Percentiles rank a stretch among this genome's conserved stretches.
These are phyloP conservation scores for Leucophenga varia DNA, from an alignment of 1,140 invertebrate genomes.

Conservation along the genomic window DNA sequence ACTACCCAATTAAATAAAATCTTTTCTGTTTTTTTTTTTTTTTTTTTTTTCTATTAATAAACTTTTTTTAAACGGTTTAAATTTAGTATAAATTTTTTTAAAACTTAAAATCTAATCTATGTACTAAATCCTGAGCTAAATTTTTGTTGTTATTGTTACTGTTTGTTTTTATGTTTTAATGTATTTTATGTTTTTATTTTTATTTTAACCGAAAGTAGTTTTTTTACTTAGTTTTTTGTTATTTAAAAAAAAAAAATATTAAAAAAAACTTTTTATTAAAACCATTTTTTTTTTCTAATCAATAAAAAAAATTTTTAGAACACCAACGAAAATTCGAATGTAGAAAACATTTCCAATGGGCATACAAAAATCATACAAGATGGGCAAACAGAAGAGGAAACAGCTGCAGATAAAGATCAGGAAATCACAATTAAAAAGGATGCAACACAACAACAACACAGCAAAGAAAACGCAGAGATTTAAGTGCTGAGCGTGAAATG, in stretches of 20 bases:
- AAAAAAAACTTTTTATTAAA: slow-evolving; percentile 4
- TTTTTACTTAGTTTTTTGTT: too few species aligned
- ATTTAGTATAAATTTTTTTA: neutral
- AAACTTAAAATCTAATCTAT: neutral
- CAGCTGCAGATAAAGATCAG: neutral
- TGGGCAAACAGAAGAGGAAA: slow-evolving; percentile 5
- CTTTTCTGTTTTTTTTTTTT: slow-evolving; percentile 24
- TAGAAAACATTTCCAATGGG: slow-evolving; percentile 53
- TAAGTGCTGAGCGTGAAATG: slow-evolving; percentile 47
- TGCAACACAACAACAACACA: slow-evolving; percentile 18
- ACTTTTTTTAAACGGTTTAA: neutral
- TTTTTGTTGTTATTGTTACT: slow-evolving; percentile 1
- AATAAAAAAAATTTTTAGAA: slow-evolving; percentile 20
- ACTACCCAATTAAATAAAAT: slow-evolving; percentile 13
- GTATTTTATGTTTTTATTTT: slow-evolving; percentile 11
- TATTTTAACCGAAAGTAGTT: neutral
- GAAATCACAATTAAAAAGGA: too few species aligned
- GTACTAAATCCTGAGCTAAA: neutral
- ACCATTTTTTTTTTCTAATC: neutral
- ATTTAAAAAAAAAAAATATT: too few species aligned
- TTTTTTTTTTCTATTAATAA: slow-evolving; percentile 1
- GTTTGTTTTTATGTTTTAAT: slow-evolving; percentile 12
- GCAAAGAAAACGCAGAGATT: slow-evolving; percentile 44
- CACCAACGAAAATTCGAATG: slow-evolving; percentile 49
- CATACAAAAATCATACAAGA: slow-evolving; percentile 34